Base-by-base conservation (phyloP, 2,797 vertebrate species). In the Lacerta viridis region DNA sequence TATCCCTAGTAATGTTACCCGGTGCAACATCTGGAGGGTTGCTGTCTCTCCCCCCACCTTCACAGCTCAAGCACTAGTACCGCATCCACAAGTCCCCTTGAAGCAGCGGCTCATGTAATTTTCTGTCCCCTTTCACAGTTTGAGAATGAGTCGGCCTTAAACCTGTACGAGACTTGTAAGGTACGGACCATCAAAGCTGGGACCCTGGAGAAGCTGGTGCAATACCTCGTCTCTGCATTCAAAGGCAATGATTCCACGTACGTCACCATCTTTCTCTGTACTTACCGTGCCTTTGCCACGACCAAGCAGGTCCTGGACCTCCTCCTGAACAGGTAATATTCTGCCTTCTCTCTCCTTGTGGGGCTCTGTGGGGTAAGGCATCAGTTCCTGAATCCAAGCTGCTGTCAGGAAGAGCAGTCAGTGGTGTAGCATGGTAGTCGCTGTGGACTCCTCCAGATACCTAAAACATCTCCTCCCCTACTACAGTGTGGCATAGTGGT, bases 261-360 rank as follows among this genome's bases (percentile, higher is more conserved):
- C 0, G 98, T 99, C 97, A 99, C 99, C 96, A 98, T 99, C 96
- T 99, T 99, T 97, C 97, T 99, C 89, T 99, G 99, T 96, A 99
- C 99, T 1, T 99, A 99, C 97, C 98, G 99, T 11, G 98, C 99
- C 84, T 99, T 99, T 0, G 98, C 99, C 92, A 97, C 98, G 93
- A 99, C 99, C 87, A 98, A 97, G 94, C 98, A 99, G 97, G 99
- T 99, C 94, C 97, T 99, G 94, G 99, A 99, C 90, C 97, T 99
- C 85, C 98, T 99, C 93, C 98, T 99, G 85, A 98, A 99, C 97
- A 98, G 98, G 99, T n/a, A 90, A 61, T 41, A 17, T 25, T 50
- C 87, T 46, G 6, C 13, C 25, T 33, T 6, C 82, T 4, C 0
- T 0, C 59, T 61, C 0, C 1, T 36, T 15, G 1, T 0, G 25